Base-by-base conservation (phyloP, 64 coral and sea anemone species). In the Dendrophyllia cribrosa region DNA sequence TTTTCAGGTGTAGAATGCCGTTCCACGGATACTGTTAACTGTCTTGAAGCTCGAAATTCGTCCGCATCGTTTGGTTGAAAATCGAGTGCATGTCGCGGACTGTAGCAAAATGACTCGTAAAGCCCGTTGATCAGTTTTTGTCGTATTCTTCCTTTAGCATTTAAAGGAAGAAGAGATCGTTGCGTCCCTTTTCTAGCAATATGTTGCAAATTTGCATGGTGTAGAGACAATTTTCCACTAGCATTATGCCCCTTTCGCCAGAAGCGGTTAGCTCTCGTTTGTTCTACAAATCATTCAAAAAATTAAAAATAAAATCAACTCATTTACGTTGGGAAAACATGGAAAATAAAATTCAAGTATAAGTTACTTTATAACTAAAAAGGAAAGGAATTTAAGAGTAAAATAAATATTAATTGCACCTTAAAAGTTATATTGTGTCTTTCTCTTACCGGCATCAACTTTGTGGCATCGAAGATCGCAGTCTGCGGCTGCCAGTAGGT, bases 91-190 rank as follows among this genome's bases (percentile, higher is more conserved):
- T 94, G 95, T n/a, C 93, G 87, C 0, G 92, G 66, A 44, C 77
- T 97, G n/a, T 97, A 97, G 48, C 95, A 97, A 24, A 97, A 94
- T 46, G 95, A 97, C 13, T 94, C 95, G 44, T 97, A 97, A 14
- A 97, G 65, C 7, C 95, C 95, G 75, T 93, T 97, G 46, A 97
- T 94, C 55, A 97, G 86, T 19, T 94, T 94, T 51, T 90, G 88
- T 3, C 92, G 66, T 7, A 93, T 77, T 90, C 91, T 97, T 7
- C 76, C 93, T 20, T 80, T 97, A 52, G 82, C 82, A 34, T 94
- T 88, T 4, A 72, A 52, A 23, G 82, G 79, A 50, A 84, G 16
- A 22, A 83, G 58, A 34, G 91, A 64, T 76, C 25, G 68, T 51
- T 52, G 61, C 34, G 53, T 75, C 61, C 60, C 43, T 88, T 84